These are phyloP conservation scores for Coelopa frigida DNA, from an alignment of 1,140 invertebrate species.

Conservation along the genomic window DNA sequence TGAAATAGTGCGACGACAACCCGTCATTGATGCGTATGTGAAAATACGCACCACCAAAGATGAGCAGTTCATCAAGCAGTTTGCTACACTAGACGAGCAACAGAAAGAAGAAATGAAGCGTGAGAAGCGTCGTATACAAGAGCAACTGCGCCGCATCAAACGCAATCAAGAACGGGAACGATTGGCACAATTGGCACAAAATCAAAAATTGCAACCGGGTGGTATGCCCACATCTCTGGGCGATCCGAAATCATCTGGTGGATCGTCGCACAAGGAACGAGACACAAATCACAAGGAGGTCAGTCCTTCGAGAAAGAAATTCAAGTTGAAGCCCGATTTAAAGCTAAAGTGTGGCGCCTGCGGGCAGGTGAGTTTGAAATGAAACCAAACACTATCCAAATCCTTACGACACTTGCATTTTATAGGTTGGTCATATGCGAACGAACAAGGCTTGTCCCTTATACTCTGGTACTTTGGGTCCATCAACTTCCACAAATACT, in stretches of 20 bases:
- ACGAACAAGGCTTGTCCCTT: constrained; percentile 96
- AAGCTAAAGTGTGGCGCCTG: constrained; percentile 96
- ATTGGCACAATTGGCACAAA: constrained; percentile 43
- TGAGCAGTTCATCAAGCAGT: constrained; percentile 86
- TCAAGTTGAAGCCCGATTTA: constrained; percentile 81
- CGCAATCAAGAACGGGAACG: constrained; percentile 83
- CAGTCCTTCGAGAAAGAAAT: constrained; percentile 66
- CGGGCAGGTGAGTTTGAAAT: constrained; percentile 56
- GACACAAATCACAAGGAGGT: constrained; percentile 48
- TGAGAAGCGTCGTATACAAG: constrained; percentile 93
- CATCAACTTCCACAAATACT: constrained; percentile 60
- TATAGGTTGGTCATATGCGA: constrained; percentile 58
- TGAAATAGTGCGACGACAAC: constrained; percentile 73
- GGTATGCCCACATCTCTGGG: constrained; percentile 37
- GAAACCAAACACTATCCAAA: neutral
- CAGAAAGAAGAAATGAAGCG: constrained; percentile 95
- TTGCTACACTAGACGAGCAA: constrained; percentile 81
- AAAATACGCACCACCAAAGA: constrained; percentile 94
- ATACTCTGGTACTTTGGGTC: constrained; percentile 65
- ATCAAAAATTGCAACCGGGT: constrained; percentile 38
- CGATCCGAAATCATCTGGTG: constrained; percentile 36
- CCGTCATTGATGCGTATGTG: constrained; percentile 94
- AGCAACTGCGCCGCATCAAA: constrained; percentile 89
- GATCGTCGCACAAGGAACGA: constrained; percentile 35
- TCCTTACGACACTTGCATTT: neutral